phyloP scores from a whole-genome alignment of 2,113 vertebrate species.

The Percopsis transmontana region DNA sequence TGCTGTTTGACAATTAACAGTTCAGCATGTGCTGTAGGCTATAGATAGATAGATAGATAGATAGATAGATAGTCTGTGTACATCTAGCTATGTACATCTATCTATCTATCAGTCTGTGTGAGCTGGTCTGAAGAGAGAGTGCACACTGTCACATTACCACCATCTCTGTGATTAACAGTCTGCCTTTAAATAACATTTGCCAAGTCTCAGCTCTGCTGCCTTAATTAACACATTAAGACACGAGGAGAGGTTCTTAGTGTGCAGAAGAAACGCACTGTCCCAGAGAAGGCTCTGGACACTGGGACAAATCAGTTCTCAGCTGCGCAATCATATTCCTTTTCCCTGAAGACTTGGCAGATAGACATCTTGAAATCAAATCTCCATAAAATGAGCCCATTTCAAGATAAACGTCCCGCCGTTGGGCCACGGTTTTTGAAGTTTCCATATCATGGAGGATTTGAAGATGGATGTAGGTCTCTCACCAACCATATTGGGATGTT shows the following conservation, averaged over 20 bases:
- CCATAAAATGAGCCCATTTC: slow-evolving; percentile 1
- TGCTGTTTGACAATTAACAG: neutral
- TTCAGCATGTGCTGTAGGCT: neutral
- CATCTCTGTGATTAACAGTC: slow-evolving; percentile 43
- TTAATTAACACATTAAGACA: slow-evolving; percentile 61
- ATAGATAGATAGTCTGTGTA: no score
- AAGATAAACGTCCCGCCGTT: neutral
- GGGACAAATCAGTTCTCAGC: slow-evolving; percentile 18
- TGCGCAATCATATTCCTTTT: slow-evolving; percentile 29
- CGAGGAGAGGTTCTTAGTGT: slow-evolving; percentile 28
- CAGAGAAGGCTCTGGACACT: slow-evolving; percentile 33
- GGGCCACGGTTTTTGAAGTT: no score
- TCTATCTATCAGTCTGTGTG: neutral
- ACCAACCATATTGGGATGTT: neutral
- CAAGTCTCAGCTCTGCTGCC: slow-evolving; percentile 22
- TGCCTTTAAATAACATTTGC: slow-evolving; percentile 58
- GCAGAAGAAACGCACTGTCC: slow-evolving; percentile 21
- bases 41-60: no score
- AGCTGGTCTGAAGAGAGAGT: slow-evolving; percentile 6
- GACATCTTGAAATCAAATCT: slow-evolving; percentile 13
- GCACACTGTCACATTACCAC: slow-evolving; percentile 6
- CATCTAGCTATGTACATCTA: neutral
- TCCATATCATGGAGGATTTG: no score
- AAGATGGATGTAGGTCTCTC: no score
- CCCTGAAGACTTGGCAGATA: slow-evolving; percentile 16